Conservation (phyloP, 2,797 vertebrate genomes). For the Chaetodon trifasciatus region DNA sequence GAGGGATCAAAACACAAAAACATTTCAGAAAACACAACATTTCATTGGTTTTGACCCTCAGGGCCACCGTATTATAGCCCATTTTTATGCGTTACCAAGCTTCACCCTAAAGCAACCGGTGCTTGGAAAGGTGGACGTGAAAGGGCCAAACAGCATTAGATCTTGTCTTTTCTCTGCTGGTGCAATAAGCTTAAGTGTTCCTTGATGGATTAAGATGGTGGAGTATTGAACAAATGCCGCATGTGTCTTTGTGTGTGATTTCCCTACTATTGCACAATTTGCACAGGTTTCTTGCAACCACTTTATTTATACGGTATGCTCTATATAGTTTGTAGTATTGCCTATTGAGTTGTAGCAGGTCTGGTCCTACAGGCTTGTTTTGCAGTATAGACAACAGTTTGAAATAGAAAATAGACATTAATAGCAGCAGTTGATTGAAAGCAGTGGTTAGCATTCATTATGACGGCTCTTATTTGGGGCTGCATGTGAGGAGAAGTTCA, state of each 20-base stretch:
- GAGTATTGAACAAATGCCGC: background rate
- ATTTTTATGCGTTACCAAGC: background rate
- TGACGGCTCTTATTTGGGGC: conserved; percentile 25
- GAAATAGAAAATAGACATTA: conserved; percentile 14
- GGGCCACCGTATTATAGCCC: no score
- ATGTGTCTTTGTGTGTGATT: background rate
- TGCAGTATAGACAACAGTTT: background rate
- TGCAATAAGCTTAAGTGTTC: background rate
- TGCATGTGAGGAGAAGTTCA: conserved; percentile 15
- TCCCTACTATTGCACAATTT: background rate
- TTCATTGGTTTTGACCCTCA: no score
- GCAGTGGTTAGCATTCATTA: conserved; percentile 10
- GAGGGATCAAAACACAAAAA: no score
- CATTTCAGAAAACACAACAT: no score
- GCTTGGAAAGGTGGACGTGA: background rate
- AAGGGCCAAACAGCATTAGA: background rate
- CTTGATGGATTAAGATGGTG: background rate
- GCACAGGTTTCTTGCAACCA: background rate
- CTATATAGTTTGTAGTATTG: background rate
- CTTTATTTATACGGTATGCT: background rate
- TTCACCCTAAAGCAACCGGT: conserved; percentile 6
- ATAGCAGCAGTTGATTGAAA: conserved; percentile 33
- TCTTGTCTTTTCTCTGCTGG: background rate
- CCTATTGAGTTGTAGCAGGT: background rate
- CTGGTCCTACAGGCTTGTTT: background rate